Conservation (phyloP, 1,140 invertebrate species). For the Metaphire vulgaris region DNA sequence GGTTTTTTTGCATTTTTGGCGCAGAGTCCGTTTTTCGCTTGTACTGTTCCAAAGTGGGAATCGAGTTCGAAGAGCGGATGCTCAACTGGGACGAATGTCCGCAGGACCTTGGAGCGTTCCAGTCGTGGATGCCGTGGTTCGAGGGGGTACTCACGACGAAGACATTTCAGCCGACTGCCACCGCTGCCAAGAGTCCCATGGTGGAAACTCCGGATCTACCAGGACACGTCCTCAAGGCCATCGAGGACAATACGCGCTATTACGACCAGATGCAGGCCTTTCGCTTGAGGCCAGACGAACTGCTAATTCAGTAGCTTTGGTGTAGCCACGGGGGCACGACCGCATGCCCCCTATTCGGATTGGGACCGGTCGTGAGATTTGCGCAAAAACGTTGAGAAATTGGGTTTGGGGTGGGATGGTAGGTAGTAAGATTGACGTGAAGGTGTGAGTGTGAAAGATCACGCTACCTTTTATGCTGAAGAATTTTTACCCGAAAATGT, state of each 20-base stretch:
- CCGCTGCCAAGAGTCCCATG: conserved; percentile 26
- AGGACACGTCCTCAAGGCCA: conserved; percentile 26
- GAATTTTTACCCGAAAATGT: too few species aligned
- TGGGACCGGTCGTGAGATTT: too few species aligned
- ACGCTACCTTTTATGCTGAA: too few species aligned
- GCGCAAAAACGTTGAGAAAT: too few species aligned
- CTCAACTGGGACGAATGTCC: conserved; percentile 32
- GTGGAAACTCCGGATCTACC: conserved; percentile 27
- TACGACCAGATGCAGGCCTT: conserved; percentile 28
- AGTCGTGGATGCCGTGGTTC: conserved; percentile 34
- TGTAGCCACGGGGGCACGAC: too few species aligned
- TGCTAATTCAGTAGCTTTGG: conserved; percentile 19
- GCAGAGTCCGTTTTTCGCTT: conserved; percentile 30
- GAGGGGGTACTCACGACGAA: conserved; percentile 32
- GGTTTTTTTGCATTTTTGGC: too few species aligned
- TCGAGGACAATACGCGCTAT: conserved; percentile 29
- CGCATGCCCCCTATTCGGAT: too few species aligned
- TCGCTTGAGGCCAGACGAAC: conserved; percentile 16
- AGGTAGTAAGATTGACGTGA: too few species aligned
- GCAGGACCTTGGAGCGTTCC: conserved; percentile 27
- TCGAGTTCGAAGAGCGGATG: conserved; percentile 31
- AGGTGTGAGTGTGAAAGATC: too few species aligned
- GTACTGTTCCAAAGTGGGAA: conserved; percentile 32
- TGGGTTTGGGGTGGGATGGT: too few species aligned
- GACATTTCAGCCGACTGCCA: conserved; percentile 30